Percentiles rank a stretch among this genome's conserved stretches.
Evolutionary conservation across 2,113 vertebrate genomes (phyloP).

Genomic region (Melospiza georgiana): DNA sequence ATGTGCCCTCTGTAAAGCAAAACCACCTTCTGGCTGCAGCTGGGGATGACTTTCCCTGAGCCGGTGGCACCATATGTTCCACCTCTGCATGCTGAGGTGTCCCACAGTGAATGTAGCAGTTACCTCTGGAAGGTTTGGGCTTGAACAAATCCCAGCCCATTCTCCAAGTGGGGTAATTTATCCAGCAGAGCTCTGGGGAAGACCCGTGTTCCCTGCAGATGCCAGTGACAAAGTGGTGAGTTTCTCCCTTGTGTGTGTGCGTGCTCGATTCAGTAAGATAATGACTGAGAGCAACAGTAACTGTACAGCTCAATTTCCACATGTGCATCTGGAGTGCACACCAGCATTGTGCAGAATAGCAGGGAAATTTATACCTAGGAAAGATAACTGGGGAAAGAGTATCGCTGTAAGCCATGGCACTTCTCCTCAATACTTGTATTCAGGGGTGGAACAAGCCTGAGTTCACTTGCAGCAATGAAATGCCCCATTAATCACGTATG

Average conservation of each 20-base stretch:
- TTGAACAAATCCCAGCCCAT: background rate
- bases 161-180: background rate
- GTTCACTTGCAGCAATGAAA: slow-evolving; percentile 70
- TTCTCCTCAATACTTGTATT: slow-evolving; percentile 46
- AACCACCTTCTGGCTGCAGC: background rate
- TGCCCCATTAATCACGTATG: slow-evolving; percentile 71
- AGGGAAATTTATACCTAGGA: background rate
- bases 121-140: background rate
- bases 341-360: accelerated
- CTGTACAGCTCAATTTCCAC: background rate
- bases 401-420: background rate
- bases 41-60: background rate
- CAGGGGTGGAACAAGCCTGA: slow-evolving; percentile 59
- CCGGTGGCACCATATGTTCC: background rate
- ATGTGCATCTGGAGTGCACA: accelerated
- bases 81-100: accelerated
- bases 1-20: background rate
- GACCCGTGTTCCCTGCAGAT: accelerated
- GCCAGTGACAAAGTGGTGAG: background rate
- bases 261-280: background rate
- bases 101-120: background rate
- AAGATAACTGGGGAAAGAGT: background rate
- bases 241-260: background rate
- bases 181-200: background rate
- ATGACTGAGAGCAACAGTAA: background rate